A percentile compares a stretch with the other conserved stretches of the same genome.
phyloP scores from a whole-genome alignment of 2,888 invertebrate species.

The Podabrus alpinus region DNA sequence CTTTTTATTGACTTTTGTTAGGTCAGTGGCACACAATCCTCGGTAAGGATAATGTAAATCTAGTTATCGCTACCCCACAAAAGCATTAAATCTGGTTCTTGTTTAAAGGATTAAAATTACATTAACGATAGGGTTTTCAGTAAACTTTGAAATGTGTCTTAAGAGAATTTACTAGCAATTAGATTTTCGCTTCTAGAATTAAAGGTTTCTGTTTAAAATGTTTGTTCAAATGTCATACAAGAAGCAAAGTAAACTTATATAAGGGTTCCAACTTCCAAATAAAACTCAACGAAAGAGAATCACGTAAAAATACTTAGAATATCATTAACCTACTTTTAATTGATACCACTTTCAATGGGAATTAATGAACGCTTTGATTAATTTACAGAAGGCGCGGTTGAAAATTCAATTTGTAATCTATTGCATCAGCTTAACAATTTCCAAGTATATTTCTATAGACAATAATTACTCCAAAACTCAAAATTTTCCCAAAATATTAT shows the following conservation, averaged over 20 bases:
- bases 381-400: slow-evolving; percentile 20
- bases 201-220: neutral
- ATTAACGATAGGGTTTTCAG: slow-evolving; percentile 11
- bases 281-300: neutral
- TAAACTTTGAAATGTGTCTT: slow-evolving; percentile 11
- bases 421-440: slow-evolving; percentile 9
- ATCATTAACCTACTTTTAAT: slow-evolving; percentile 21
- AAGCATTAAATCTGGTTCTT: slow-evolving; percentile 22
- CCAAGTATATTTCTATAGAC: slow-evolving; percentile 1
- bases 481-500: neutral
- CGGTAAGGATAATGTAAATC: slow-evolving; percentile 21
- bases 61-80: slow-evolving; percentile 18
- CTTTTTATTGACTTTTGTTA: neutral
- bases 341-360: slow-evolving; percentile 19
- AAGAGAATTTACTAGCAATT: neutral
- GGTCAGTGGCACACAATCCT: slow-evolving; percentile 15
- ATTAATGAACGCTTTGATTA: slow-evolving; percentile 14
- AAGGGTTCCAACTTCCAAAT: neutral
- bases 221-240: neutral
- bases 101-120: slow-evolving; percentile 23
- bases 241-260: neutral
- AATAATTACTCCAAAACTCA: neutral
- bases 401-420: slow-evolving; percentile 24
- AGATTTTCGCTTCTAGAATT: neutral
- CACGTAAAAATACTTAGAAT: neutral